These are phyloP conservation scores for Caradrina clavipalpis DNA, from an alignment of 2,888 invertebrate species.

Conservation along the genomic window DNA sequence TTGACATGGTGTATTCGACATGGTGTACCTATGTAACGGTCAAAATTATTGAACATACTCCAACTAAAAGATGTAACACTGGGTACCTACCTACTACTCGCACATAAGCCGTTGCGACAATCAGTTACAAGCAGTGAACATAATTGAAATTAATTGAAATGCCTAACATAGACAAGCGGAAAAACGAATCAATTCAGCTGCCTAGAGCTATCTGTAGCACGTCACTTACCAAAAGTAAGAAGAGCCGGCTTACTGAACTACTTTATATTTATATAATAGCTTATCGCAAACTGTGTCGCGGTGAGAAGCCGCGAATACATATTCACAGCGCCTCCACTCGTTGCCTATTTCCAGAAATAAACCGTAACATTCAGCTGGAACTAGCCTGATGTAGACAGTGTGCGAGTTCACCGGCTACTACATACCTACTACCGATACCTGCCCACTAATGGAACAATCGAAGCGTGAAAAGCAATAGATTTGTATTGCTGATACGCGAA, in stretches of 20 bases:
- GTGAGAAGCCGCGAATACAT: constrained; percentile 6
- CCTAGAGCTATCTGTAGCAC: no score
- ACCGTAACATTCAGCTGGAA: constrained; percentile 18
- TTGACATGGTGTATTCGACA: no score
- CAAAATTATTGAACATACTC: neutral
- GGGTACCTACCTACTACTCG: no score
- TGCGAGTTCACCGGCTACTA: neutral
- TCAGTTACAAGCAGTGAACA: no score
- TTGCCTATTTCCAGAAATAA: constrained; percentile 41
- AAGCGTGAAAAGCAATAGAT: neutral
- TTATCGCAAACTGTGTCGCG: constrained; percentile 23
- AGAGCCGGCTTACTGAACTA: neutral
- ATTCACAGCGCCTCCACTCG: constrained; percentile 15
- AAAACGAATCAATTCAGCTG: no score
- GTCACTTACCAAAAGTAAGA: neutral
- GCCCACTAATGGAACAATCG: neutral
- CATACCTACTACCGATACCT: no score
- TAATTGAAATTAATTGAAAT: no score
- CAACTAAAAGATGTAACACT: neutral
- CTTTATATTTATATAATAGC: neutral
- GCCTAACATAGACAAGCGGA: no score
- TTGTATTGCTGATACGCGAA: constrained; percentile 1
- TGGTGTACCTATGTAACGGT: no score
- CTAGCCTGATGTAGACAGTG: constrained; percentile 2
- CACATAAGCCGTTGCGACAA: no score